Evolutionary conservation across 2,888 invertebrate species (phyloP).

Genomic region (Hirudinaria manillensis): DNA sequence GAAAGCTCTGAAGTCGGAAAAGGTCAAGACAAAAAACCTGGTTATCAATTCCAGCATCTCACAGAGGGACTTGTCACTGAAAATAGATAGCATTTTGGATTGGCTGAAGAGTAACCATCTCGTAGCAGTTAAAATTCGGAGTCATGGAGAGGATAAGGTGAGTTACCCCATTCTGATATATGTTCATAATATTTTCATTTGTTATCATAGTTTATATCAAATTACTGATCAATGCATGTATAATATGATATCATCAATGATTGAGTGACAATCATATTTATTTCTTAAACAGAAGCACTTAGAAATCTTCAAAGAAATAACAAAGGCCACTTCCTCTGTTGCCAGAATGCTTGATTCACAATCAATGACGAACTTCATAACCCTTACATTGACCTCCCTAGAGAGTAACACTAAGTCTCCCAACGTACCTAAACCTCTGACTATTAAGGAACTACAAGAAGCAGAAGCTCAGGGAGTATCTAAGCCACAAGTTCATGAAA

Average conservation of each 20-base stretch:
- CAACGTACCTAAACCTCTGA: no score
- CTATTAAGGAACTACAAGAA: no score
- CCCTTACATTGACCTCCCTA: background rate
- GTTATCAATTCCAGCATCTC: background rate
- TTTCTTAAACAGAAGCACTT: constrained; percentile 11
- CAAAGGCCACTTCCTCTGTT: background rate
- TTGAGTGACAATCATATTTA: background rate
- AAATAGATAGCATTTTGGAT: constrained; percentile 5
- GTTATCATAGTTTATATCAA: no score
- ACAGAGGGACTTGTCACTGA: background rate
- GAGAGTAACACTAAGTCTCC: no score
- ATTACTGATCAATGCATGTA: background rate
- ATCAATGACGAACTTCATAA: background rate
- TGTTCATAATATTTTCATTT: no score
- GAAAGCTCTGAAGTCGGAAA: background rate
- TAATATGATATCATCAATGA: background rate
- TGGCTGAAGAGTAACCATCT: background rate
- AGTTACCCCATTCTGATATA: background rate
- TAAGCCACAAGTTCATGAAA: no score
- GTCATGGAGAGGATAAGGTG: background rate
- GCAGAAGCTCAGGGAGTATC: no score
- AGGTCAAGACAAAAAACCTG: background rate
- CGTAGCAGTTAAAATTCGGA: background rate
- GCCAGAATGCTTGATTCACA: background rate
- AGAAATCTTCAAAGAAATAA: constrained; percentile 15